phyloP scores from a whole-genome alignment of 2,797 vertebrate genomes.

The Tangara arthus region DNA sequence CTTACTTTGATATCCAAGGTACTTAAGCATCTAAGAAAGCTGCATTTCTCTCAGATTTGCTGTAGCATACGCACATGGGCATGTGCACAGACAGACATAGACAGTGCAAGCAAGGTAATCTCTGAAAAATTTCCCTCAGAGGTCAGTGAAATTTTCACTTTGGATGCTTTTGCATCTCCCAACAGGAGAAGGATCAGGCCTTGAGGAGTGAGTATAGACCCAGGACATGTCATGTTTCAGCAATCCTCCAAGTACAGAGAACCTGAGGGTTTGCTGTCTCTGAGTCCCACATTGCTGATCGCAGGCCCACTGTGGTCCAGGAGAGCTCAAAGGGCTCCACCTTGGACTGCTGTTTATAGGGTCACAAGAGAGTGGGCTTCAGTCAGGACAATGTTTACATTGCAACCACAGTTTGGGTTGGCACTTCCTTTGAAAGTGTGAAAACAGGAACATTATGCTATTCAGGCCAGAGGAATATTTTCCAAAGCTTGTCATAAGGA shows the following conservation, averaged over 20 bases:
- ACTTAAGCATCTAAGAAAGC: neutral
- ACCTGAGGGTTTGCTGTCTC: no score
- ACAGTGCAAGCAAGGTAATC: no score
- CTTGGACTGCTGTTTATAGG: accelerated
- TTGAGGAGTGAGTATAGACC: accelerated
- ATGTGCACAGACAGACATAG: neutral
- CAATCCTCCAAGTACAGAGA: neutral
- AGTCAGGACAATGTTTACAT: neutral
- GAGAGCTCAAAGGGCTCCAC: no score
- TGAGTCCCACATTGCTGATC: no score
- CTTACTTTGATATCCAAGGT: neutral
- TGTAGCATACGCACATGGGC: no score
- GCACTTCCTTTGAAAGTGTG: neutral
- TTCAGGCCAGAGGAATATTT: neutral
- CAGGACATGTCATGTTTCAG: accelerated
- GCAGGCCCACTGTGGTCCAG: accelerated
- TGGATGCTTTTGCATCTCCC: neutral
- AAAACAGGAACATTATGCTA: no score
- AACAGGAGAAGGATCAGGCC: no score
- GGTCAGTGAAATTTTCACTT: neutral
- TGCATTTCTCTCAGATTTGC: neutral
- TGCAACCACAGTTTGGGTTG: accelerated
- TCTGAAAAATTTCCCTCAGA: neutral
- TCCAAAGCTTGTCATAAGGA: neutral
- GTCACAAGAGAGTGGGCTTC: no score